Evolutionary conservation across 2,888 invertebrate species (phyloP), one percentile per base, ranked within the genome.

Genomic region (Merodon equestris): DNA sequence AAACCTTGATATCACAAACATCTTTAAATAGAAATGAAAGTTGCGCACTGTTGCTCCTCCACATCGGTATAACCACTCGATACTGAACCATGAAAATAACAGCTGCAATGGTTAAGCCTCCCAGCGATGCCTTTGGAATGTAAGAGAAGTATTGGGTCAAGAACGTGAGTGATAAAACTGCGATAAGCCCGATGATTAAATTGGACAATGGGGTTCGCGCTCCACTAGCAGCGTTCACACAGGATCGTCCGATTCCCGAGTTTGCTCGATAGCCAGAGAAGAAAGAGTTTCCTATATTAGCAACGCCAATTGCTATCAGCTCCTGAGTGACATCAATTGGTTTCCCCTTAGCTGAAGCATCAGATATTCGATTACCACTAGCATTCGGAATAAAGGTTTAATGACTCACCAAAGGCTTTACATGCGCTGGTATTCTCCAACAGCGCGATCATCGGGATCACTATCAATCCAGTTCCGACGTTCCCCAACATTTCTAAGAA

Each of bases 61-160:
- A 96, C 93, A 96, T 95, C 0, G 95, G 95, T 82, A 92, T 92
- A 47, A 96, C 90, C 56, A 96, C 95, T 86, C 93, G 93, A 82
- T 95, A 94, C 87, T 96, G 96, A 1, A 96, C 93, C 94, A 96
- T 96, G 87, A 96, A 96, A 56, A 97, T 91, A 34, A 97, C 97
- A 44, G 97, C 97, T 19, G 95, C 94, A 77, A 97, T 95, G 85
- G 97, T 96, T 84, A 97, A 94, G 0, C 95, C 95, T 0, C 96
- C 96, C 82, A 97, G 90, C 7, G 94, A 92, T 0, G 96, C 92
- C 87, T 94, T 95, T 1, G 96, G 96, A 83, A 96, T 96, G 87
- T 91, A 97, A 86, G 91, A 94, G 88, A 96, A 97, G 88, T 94
- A 94, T 9, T 95, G 95, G 1, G 97, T 96, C 87, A 97, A 93